phyloP scores from a whole-genome alignment of 2,797 vertebrate genomes.

The Thripadectes ignobilis region DNA sequence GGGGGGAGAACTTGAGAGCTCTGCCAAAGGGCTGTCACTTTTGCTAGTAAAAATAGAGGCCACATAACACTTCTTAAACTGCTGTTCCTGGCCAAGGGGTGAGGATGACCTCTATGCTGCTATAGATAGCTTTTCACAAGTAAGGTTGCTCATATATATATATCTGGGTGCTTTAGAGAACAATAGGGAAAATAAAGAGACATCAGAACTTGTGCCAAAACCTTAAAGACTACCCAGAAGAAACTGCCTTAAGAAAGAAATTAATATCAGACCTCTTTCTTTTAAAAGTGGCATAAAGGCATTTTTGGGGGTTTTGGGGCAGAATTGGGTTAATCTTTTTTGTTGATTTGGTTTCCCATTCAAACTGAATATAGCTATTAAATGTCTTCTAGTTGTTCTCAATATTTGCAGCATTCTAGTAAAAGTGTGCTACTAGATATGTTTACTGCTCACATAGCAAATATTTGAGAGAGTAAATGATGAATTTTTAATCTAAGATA shows the following conservation, averaged over 20 bases:
- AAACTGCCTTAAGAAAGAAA: not conserved
- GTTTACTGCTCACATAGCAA: not conserved
- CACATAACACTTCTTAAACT: not conserved
- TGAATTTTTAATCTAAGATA: constrained; percentile 6
- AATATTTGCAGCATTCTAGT: not conserved
- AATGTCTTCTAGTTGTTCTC: not conserved
- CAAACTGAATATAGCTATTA: not conserved
- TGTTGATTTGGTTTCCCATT: not conserved
- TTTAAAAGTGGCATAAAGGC: not conserved
- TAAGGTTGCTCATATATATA: not conserved
- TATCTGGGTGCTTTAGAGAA: not conserved
- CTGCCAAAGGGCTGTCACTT: not conserved
- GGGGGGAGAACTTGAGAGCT: not conserved
- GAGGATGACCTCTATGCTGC: not conserved
- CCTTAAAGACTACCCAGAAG: not conserved
- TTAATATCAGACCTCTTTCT: not conserved
- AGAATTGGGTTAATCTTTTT: not conserved
- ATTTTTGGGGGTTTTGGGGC: not conserved
- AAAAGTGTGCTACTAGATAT: not conserved
- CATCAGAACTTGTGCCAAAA: not conserved
- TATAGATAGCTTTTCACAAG: not conserved
- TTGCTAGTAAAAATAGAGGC: not conserved
- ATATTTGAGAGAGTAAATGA: not conserved
- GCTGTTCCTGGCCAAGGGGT: not conserved
- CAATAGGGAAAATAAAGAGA: not conserved